phyloP scores from a whole-genome alignment of 2,797 vertebrate species.

The Gambelia wislizenii region DNA sequence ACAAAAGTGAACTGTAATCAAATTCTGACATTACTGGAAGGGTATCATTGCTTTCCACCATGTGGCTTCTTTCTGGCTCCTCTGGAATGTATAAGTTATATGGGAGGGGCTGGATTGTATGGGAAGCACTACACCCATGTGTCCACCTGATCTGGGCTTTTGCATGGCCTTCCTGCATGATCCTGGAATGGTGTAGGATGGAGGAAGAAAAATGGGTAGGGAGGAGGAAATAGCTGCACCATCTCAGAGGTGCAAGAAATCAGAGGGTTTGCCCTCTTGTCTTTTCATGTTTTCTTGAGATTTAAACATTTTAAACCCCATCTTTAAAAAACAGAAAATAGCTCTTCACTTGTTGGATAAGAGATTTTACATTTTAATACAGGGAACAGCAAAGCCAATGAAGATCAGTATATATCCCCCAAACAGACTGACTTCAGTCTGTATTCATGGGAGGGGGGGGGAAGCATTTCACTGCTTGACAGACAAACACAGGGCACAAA shows the following conservation, averaged over 20 bases:
- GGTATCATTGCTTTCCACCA: not conserved
- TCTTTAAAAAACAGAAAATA: not conserved
- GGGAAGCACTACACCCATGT: not conserved
- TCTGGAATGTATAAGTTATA: not conserved
- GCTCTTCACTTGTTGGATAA: not conserved
- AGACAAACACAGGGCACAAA: not conserved
- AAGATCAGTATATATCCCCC: not conserved
- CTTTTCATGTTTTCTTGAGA: not conserved
- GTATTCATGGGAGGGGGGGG: not conserved
- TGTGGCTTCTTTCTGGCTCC: not conserved
- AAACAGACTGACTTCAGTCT: not conserved
- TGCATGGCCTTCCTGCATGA: not conserved
- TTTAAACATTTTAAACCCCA: not conserved
- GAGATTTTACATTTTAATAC: not conserved
- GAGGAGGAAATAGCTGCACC: not conserved
- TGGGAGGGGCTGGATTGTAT: not conserved
- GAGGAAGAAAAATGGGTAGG: not conserved
- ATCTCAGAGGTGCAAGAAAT: not conserved
- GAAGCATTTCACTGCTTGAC: too few relatives aligned
- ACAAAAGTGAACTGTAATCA: not conserved
- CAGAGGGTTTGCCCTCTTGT: not conserved
- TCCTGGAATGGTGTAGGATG: not conserved
- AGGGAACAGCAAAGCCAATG: not conserved
- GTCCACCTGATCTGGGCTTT: not conserved
- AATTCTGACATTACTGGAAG: not conserved